These are phyloP conservation scores for Oscheius sp. DNA, from an alignment of 2,888 invertebrate genomes.

Conservation along the genomic window DNA sequence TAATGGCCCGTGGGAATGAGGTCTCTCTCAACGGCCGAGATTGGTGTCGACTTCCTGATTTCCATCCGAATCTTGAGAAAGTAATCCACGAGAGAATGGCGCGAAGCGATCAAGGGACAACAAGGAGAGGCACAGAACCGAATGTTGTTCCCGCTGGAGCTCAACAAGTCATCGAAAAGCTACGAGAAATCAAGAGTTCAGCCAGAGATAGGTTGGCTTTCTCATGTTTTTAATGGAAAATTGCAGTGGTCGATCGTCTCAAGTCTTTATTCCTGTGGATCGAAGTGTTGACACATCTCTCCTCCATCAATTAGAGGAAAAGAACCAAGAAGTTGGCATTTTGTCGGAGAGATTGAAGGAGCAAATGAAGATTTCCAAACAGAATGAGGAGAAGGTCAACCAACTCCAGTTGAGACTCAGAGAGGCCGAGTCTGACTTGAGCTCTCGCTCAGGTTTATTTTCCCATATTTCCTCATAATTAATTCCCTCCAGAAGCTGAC, in stretches of 20 bases:
- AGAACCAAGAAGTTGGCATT: conserved; percentile 34
- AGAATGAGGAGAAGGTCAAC: conserved; percentile 28
- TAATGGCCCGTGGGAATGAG: conserved; percentile 44
- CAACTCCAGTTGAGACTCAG: conserved; percentile 29
- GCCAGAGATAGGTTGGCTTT: conserved; percentile 3
- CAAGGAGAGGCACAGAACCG: background rate
- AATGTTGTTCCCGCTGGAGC: too few relatives aligned
- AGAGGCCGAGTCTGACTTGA: conserved; percentile 34
- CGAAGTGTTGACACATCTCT: conserved; percentile 27
- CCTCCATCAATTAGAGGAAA: conserved; percentile 35
- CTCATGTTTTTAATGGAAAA: background rate
- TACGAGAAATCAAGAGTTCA: background rate
- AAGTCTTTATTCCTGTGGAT: conserved; percentile 4
- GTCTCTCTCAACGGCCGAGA: conserved; percentile 47
- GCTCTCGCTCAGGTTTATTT: conserved; percentile 30
- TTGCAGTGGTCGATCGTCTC: conserved; percentile 11
- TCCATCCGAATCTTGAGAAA: conserved; percentile 47
- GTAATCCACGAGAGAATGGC: conserved; percentile 25
- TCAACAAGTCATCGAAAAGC: background rate
- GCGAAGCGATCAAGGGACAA: background rate
- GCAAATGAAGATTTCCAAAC: conserved; percentile 23
- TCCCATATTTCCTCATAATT: too few relatives aligned
- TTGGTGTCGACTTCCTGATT: conserved; percentile 50
- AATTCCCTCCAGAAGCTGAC: conserved; percentile 36
- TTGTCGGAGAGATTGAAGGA: conserved; percentile 31